phyloP scores from a whole-genome alignment of 2,888 invertebrate genomes.

The Eupeodes latifasciatus region DNA sequence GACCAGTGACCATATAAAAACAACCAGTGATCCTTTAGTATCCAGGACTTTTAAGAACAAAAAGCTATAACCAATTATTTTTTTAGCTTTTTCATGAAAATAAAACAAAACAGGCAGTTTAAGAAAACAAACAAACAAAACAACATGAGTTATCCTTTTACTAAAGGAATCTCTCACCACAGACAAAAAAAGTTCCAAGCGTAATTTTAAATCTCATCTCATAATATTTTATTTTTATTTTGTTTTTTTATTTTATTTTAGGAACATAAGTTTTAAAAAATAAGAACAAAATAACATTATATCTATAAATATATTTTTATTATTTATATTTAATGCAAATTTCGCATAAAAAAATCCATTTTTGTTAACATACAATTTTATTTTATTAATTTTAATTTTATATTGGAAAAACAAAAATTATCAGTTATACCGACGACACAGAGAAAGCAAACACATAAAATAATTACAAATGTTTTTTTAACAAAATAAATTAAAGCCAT shows the following conservation, averaged over 20 bases:
- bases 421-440: slow-evolving; percentile 39
- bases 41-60: slow-evolving; percentile 16
- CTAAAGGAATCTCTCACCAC: slow-evolving; percentile 38
- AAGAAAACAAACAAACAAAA: slow-evolving; percentile 30
- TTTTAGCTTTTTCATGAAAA: slow-evolving; percentile 18
- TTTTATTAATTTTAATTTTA: slow-evolving; percentile 2
- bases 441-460: slow-evolving; percentile 17
- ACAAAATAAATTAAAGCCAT: slow-evolving; percentile 38
- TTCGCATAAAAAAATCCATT: slow-evolving; percentile 55
- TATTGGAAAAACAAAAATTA: slow-evolving; percentile 38
- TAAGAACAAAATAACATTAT: not conserved
- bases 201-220: slow-evolving; percentile 75
- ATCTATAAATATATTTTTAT: slow-evolving; percentile 32
- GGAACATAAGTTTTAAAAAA: slow-evolving; percentile 22
- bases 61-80: slow-evolving; percentile 44
- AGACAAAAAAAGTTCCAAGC: slow-evolving; percentile 72
- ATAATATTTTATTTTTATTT: slow-evolving; percentile 44
- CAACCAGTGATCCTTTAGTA: not conserved
- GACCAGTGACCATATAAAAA: not conserved
- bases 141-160: slow-evolving; percentile 12
- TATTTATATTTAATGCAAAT: slow-evolving; percentile 59
- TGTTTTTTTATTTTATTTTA: slow-evolving; percentile 41
- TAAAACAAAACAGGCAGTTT: slow-evolving; percentile 22
- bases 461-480: slow-evolving; percentile 30
- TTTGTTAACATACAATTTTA: slow-evolving; percentile 53